phyloP scores from a whole-genome alignment of 1,140 invertebrate genomes.

The Neodiprion virginianus region DNA sequence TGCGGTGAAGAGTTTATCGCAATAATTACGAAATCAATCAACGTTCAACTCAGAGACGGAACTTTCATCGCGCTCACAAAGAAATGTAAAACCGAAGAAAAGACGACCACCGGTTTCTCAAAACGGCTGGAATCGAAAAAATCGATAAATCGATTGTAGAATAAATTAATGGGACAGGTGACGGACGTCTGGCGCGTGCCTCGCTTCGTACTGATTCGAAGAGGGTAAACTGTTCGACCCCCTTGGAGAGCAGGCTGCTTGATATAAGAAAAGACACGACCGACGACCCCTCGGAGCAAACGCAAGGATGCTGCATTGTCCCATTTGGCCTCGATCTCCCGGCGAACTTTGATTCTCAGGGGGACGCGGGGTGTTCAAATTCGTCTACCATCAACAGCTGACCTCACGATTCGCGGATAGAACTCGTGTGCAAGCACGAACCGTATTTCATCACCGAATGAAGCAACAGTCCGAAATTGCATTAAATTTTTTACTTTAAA shows the following conservation, averaged over 20 bases:
- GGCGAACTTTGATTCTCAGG: neutral
- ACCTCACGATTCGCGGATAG: neutral
- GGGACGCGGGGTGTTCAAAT: neutral
- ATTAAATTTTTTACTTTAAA: no score
- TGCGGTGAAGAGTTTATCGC: neutral
- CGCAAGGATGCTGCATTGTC: constrained; percentile 2
- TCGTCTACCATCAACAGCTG: neutral
- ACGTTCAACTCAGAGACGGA: neutral
- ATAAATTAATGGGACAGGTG: neutral
- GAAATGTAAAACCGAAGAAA: no score
- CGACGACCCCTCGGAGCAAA: neutral
- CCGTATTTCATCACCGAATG: no score
- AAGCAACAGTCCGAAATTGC: no score
- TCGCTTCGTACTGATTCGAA: neutral
- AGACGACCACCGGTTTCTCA: no score
- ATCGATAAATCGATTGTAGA: neutral
- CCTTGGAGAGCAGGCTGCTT: neutral
- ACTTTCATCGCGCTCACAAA: neutral
- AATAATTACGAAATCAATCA: neutral
- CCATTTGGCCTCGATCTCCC: no score
- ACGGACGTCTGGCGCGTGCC: neutral
- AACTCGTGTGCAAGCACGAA: neutral
- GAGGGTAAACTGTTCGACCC: neutral
- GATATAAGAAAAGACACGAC: neutral
- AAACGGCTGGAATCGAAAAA: neutral